Evolutionary conservation across 64 coral and sea anemone genomes (phyloP).

Genomic region (Trachythela sp.): DNA sequence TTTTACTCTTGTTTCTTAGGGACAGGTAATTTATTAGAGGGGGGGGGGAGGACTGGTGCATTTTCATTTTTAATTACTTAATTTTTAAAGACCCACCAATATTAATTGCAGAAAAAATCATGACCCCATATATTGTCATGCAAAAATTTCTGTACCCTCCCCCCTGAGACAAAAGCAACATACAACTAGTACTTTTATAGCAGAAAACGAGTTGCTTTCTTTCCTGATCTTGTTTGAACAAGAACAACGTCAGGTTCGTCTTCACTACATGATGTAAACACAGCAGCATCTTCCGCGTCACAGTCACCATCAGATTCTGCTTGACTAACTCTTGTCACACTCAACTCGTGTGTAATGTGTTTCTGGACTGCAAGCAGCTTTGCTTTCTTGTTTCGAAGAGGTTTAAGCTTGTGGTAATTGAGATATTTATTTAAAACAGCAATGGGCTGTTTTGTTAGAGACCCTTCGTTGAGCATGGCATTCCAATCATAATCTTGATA

Average conservation of each 20-base stretch:
- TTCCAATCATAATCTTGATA: slow-evolving; percentile 37
- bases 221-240: slow-evolving; percentile 35
- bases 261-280: slow-evolving; percentile 26
- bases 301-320: background rate
- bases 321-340: background rate
- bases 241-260: slow-evolving; percentile 36
- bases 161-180: background rate
- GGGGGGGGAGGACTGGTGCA: slow-evolving; percentile 42
- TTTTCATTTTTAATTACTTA: slow-evolving; percentile 32
- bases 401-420: slow-evolving; percentile 43
- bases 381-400: slow-evolving; percentile 45
- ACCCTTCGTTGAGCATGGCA: slow-evolving; percentile 51
- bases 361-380: slow-evolving; percentile 52
- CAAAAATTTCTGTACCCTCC: slow-evolving; percentile 30
- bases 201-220: slow-evolving; percentile 51
- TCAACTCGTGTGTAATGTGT: slow-evolving; percentile 48
- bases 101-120: slow-evolving; percentile 28
- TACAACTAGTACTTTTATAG: slow-evolving; percentile 27
- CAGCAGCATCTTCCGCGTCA: background rate
- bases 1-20: too few relatives aligned
- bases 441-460: slow-evolving; percentile 49
- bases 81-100: slow-evolving; percentile 36
- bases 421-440: slow-evolving; percentile 59
- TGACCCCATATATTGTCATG: slow-evolving; percentile 17
- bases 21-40: slow-evolving; percentile 41